Conservation (phyloP, 2,797 vertebrate genomes). For the Prunella strophiata region DNA sequence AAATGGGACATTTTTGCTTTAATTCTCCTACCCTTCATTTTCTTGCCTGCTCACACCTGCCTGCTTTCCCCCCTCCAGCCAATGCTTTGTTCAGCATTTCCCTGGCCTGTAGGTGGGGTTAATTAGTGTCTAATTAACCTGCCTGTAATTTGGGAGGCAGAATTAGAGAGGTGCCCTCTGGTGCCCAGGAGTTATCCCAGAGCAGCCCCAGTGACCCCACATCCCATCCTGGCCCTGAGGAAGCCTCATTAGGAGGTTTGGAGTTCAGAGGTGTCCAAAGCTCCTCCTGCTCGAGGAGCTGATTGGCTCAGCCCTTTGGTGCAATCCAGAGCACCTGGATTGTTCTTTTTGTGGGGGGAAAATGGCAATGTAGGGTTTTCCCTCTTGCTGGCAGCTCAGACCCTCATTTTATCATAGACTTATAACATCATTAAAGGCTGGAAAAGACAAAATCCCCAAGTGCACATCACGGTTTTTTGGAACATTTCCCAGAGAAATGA, state of each 20-base stretch:
- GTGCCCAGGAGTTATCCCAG: neutral
- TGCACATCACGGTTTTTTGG: neutral
- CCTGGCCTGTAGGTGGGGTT: neutral
- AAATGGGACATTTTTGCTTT: neutral
- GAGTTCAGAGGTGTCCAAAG: no score
- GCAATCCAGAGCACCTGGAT: neutral
- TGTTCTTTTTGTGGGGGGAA: no score
- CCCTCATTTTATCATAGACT: accelerated
- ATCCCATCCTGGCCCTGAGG: neutral
- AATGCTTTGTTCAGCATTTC: neutral
- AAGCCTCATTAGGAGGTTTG: neutral
- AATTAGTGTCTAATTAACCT: no score
- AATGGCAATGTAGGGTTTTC: accelerated
- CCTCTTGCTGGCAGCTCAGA: neutral
- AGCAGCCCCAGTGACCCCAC: neutral
- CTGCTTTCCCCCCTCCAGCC: neutral
- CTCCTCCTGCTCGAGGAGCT: neutral
- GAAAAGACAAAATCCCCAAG: neutral
- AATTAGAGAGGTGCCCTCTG: neutral
- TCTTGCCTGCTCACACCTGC: neutral
- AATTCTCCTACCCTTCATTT: neutral
- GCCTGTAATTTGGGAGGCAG: neutral
- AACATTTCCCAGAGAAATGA: neutral
- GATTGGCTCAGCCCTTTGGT: neutral
- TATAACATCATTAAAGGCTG: neutral